A percentile compares a stretch with the other conserved stretches of the same genome.
Conservation (phyloP, 2,888 invertebrate species). For the Chrysodeixis includens region DNA sequence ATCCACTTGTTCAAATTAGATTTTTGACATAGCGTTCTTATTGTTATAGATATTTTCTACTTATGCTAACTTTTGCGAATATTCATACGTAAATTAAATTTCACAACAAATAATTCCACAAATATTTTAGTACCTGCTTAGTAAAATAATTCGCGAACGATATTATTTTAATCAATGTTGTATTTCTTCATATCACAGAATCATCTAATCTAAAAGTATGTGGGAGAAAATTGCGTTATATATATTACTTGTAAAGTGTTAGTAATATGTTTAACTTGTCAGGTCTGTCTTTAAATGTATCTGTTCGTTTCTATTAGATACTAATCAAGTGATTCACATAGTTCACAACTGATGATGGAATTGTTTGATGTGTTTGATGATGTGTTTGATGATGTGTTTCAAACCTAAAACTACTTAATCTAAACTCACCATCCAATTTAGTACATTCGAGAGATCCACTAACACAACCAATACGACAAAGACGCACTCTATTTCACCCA, state of each 20-base stretch:
- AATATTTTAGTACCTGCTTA: conserved; percentile 26
- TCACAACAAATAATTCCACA: conserved; percentile 53
- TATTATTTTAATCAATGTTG: conserved; percentile 51
- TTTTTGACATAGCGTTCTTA: background rate
- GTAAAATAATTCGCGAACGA: conserved; percentile 32
- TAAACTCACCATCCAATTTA: conserved; percentile 59
- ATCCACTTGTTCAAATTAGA: background rate
- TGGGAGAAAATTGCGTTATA: conserved; percentile 18
- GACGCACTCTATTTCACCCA: conserved; percentile 36
- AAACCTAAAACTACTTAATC: conserved; percentile 47
- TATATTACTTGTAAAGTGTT: background rate
- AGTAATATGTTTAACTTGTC: background rate
- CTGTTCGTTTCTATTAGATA: conserved; percentile 27
- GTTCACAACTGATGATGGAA: conserved; percentile 16
- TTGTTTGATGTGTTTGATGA: no score
- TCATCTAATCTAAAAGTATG: conserved; percentile 55
- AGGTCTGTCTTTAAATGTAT: conserved; percentile 47
- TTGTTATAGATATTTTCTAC: background rate
- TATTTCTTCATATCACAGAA: conserved; percentile 76
- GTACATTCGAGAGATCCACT: conserved; percentile 73
- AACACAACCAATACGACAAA: conserved; percentile 71
- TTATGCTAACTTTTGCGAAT: conserved; percentile 19
- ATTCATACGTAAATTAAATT: conserved; percentile 14
- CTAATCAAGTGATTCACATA: background rate
- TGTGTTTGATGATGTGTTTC: conserved; percentile 26